These are phyloP conservation scores for Etheostoma spectabile DNA, from an alignment of 2,113 vertebrate genomes.

Conservation along the genomic window DNA sequence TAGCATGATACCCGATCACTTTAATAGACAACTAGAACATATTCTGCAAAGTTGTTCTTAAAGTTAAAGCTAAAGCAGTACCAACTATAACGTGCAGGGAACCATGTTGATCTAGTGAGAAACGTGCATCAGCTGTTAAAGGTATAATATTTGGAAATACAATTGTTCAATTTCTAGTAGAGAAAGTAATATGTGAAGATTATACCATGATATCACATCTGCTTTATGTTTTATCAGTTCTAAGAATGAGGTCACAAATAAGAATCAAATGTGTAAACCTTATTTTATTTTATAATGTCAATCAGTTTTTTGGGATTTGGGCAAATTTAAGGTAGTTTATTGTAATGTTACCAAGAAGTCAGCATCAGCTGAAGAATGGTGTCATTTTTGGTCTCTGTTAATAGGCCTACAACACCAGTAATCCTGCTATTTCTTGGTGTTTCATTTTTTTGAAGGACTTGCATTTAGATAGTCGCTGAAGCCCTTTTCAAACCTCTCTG, in stretches of 20 bases:
- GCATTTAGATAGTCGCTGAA: background rate
- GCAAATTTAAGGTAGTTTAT: background rate
- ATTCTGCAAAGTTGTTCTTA: background rate
- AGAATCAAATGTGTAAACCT: background rate
- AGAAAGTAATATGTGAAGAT: background rate
- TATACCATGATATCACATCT: background rate
- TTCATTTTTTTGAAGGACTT: background rate
- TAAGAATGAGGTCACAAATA: background rate
- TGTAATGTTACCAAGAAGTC: background rate
- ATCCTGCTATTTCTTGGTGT: background rate
- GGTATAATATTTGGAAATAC: conserved; percentile 11
- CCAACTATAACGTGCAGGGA: background rate
- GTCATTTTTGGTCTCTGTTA: background rate
- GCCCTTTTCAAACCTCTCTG: background rate
- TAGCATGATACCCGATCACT: conserved; percentile 11
- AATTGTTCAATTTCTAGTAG: background rate
- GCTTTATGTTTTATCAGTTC: background rate
- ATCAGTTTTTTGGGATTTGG: background rate
- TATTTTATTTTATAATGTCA: background rate
- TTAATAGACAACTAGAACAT: background rate
- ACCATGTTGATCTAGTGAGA: background rate
- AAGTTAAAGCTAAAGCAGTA: background rate
- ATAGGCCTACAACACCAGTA: background rate
- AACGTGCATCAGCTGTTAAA: conserved; percentile 13
- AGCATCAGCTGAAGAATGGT: background rate